Percentiles rank a stretch among this genome's conserved stretches.
These are phyloP conservation scores for Oikopleura vanhoeffeni DNA, from an alignment of 23 tunicate genomes.

Conservation along the genomic window DNA sequence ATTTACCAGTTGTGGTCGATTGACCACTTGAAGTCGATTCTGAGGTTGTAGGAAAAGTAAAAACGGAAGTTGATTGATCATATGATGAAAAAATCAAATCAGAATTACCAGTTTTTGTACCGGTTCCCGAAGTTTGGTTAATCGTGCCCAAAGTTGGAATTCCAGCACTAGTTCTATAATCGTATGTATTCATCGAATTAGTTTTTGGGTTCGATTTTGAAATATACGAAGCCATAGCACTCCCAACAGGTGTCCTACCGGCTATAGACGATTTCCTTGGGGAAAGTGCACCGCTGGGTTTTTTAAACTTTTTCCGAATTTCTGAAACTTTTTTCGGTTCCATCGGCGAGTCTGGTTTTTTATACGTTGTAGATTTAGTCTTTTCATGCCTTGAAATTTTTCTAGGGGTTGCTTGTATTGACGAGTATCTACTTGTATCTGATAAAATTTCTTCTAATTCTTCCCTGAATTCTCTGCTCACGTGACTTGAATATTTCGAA, in stretches of 20 bases:
- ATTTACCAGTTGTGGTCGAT: no score
- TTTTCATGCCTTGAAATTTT: not conserved
- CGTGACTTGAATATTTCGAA: not conserved
- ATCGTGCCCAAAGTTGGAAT: not conserved
- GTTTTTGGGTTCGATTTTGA: no score
- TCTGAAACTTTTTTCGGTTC: not conserved
- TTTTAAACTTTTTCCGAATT: not conserved
- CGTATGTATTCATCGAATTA: not conserved
- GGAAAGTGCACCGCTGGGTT: not conserved
- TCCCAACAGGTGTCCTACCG: not conserved
- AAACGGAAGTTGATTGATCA: not conserved
- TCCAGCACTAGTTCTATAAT: not conserved
- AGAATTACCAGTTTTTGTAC: not conserved
- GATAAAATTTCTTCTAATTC: not conserved
- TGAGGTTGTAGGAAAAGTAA: no score
- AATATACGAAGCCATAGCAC: not conserved
- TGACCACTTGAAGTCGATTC: no score
- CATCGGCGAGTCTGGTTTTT: not conserved
- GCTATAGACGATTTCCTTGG: not conserved
- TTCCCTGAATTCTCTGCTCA: not conserved
- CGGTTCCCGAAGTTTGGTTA: not conserved
- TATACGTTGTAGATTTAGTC: not conserved
- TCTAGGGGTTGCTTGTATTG: not conserved
- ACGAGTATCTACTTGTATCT: not conserved
- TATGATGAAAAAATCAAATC: not conserved